Evolutionary conservation across 2,113 vertebrate genomes (phyloP).

Genomic region (Sapayoa aenigma): DNA sequence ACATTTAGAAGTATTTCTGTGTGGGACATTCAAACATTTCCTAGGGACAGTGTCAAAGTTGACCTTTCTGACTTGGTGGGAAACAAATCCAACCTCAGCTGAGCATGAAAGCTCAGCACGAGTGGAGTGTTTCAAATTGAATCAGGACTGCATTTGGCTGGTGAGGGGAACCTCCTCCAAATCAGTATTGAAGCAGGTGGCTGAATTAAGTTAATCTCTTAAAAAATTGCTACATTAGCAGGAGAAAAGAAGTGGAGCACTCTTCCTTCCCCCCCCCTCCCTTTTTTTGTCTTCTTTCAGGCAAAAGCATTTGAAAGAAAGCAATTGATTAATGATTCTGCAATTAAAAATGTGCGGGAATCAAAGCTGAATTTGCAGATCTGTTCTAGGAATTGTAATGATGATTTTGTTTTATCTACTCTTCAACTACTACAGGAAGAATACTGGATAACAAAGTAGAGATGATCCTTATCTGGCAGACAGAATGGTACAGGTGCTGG

Average conservation of each 20-base stretch:
- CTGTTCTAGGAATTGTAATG: background rate
- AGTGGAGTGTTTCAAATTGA: background rate
- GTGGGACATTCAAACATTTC: background rate
- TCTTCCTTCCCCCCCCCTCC: rapidly evolving
- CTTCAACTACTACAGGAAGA: background rate
- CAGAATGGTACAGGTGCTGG: background rate
- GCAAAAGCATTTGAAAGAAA: background rate
- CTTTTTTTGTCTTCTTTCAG: background rate
- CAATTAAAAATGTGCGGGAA: background rate
- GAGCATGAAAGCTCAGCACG: background rate
- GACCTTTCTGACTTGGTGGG: background rate
- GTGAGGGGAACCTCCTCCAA: too few relatives aligned
- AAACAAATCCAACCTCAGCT: background rate
- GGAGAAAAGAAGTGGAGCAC: background rate
- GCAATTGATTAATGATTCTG: background rate
- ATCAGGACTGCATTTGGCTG: background rate
- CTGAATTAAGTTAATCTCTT: background rate
- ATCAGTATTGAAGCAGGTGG: too few relatives aligned
- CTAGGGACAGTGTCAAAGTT: background rate
- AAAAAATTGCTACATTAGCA: background rate
- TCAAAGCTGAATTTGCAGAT: background rate
- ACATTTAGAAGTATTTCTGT: background rate
- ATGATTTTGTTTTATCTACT: background rate
- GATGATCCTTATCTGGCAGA: background rate
- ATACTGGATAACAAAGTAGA: background rate